These are phyloP conservation scores for Parnassius apollo DNA, from an alignment of 2,888 invertebrate species.

Conservation along the genomic window DNA sequence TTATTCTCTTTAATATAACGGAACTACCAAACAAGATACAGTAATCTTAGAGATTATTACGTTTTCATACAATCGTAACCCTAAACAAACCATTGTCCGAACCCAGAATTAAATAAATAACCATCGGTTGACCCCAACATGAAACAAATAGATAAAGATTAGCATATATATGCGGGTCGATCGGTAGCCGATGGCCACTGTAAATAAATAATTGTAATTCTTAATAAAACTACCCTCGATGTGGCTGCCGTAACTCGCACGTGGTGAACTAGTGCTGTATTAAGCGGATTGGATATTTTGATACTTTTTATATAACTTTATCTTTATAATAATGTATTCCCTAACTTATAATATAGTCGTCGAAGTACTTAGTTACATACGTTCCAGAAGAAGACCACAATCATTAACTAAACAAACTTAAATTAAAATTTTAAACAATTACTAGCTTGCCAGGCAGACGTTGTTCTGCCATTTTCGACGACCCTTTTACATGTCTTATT, in stretches of 20 bases:
- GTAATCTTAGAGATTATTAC: not conserved
- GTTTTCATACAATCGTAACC: not conserved
- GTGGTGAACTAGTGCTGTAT: conserved; percentile 43
- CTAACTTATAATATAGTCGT: too few relatives aligned
- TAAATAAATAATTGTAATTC: conserved; percentile 77
- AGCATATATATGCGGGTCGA: conserved; percentile 45
- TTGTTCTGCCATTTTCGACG: too few relatives aligned
- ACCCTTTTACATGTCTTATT: too few relatives aligned
- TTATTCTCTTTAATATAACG: too few relatives aligned
- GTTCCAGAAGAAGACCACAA: too few relatives aligned
- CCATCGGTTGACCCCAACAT: conserved; percentile 26
- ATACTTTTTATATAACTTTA: conserved; percentile 36
- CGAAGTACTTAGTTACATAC: too few relatives aligned
- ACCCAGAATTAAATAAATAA: conserved; percentile 17
- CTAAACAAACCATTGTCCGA: conserved; percentile 14
- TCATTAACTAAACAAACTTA: too few relatives aligned
- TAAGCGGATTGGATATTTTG: conserved; percentile 45
- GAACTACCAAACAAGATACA: too few relatives aligned
- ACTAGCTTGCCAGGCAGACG: too few relatives aligned
- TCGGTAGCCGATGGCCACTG: conserved; percentile 36
- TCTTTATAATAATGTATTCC: too few relatives aligned
- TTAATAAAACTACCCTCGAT: conserved; percentile 71
- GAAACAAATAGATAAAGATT: conserved; percentile 40
- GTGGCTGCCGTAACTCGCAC: conserved; percentile 61
- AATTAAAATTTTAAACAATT: too few relatives aligned